A percentile compares a stretch with the other conserved stretches of the same genome.
These are phyloP conservation scores for Troilus luridus DNA, from an alignment of 2,888 invertebrate species.

Conservation along the genomic window DNA sequence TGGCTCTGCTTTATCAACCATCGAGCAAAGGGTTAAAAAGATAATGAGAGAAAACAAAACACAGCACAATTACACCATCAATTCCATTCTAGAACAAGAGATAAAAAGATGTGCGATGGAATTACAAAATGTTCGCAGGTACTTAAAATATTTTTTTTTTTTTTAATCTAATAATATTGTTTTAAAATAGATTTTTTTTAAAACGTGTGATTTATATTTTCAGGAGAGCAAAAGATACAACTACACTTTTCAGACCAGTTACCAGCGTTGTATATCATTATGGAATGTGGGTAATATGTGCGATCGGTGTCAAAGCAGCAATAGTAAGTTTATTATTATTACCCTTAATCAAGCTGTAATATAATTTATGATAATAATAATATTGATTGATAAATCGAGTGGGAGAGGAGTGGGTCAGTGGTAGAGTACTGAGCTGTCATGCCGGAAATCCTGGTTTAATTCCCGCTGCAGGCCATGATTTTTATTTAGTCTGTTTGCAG, in stretches of 20 bases:
- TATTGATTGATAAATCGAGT: too few species aligned
- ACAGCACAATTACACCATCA: not conserved
- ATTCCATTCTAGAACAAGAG: not conserved
- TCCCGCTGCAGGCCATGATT: too few species aligned
- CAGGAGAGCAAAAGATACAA: not conserved
- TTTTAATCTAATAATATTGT: not conserved
- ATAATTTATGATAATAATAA: too few species aligned
- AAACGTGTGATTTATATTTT: not conserved
- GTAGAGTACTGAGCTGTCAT: too few species aligned
- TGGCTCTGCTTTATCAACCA: not conserved
- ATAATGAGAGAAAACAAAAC: not conserved
- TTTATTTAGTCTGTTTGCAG: too few species aligned
- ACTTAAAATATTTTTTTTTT: not conserved
- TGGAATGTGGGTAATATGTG: slow-evolving; percentile 22
- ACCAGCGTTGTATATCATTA: not conserved
- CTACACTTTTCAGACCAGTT: not conserved
- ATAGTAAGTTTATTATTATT: not conserved
- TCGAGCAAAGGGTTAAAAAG: not conserved
- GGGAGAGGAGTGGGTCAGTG: too few species aligned
- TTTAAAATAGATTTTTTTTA: not conserved
- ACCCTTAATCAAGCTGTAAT: too few species aligned
- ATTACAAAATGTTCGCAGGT: not conserved
- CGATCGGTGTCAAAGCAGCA: not conserved
- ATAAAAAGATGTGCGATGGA: slow-evolving; percentile 12
- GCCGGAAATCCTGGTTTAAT: too few species aligned